Evolutionary conservation across 2,797 vertebrate genomes (phyloP).

Genomic region (Sebastes nivosus): DNA sequence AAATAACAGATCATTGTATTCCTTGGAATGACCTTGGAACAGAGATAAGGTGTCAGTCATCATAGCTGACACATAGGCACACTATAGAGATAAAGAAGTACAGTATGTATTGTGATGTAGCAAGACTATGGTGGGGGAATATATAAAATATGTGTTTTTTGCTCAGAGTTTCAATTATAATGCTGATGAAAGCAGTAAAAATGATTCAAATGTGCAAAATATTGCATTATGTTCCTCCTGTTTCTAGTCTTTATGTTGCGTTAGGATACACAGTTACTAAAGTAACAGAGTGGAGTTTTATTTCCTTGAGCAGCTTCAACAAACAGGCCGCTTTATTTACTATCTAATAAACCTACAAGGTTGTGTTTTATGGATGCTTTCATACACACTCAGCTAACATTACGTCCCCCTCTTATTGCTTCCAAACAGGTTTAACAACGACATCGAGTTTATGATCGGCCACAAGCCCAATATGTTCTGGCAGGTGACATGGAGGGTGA

Average conservation of each 20-base stretch:
- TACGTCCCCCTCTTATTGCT: slow-evolving; percentile 19
- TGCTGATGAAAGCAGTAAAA: background rate
- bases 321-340: slow-evolving; percentile 13
- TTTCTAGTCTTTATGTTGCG: background rate
- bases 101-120: background rate
- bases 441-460: slow-evolving; percentile 93
- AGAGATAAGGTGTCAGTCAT: slow-evolving; percentile 25
- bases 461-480: slow-evolving; percentile 96
- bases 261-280: background rate
- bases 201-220: background rate
- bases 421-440: slow-evolving; percentile 88
- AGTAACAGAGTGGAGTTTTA: background rate
- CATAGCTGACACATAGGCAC: too few relatives aligned
- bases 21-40: slow-evolving; percentile 34
- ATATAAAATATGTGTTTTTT: background rate
- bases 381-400: slow-evolving; percentile 7
- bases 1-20: background rate
- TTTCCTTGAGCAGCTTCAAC: background rate
- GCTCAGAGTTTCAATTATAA: background rate
- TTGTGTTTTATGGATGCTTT: slow-evolving; percentile 34
- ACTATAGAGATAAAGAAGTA: slow-evolving; percentile 16
- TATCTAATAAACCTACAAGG: slow-evolving; percentile 30
- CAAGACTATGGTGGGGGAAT: background rate
- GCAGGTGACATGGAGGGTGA: slow-evolving; percentile 89
- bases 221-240: background rate